These are phyloP conservation scores for Melinaea menophilus DNA, from an alignment of 2,888 invertebrate species.

Conservation along the genomic window DNA sequence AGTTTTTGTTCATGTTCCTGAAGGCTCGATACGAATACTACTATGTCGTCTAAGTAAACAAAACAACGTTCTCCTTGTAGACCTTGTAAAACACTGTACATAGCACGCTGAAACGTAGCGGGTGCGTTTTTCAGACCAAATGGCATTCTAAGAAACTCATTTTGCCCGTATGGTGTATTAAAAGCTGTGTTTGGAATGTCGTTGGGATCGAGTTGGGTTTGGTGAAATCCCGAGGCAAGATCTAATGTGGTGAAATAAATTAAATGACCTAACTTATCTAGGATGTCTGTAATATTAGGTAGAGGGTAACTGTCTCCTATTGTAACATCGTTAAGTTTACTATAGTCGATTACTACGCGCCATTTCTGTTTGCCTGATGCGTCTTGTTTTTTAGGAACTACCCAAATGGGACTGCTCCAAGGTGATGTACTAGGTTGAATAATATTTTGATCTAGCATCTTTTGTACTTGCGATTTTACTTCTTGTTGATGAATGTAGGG, in stretches of 20 bases:
- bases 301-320: too few relatives aligned
- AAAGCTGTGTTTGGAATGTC: constrained; percentile 30
- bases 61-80: constrained; percentile 34
- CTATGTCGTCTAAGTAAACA: constrained; percentile 42
- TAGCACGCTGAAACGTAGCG: constrained; percentile 28
- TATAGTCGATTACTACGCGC: too few relatives aligned
- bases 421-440: constrained; percentile 24
- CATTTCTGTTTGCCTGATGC: too few relatives aligned
- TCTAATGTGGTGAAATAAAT: too few relatives aligned
- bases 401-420: constrained; percentile 16
- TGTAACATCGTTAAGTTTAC: too few relatives aligned
- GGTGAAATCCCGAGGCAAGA: too few relatives aligned
- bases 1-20: constrained; percentile 41
- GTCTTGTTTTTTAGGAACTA: constrained; percentile 13
- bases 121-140: constrained; percentile 29
- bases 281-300: too few relatives aligned
- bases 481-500: constrained; percentile 30
- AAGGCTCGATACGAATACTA: constrained; percentile 38
- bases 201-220: too few relatives aligned
- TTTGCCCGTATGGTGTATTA: constrained; percentile 28
- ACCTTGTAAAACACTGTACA: constrained; percentile 23
- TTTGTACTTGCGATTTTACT: constrained; percentile 25
- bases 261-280: not conserved
- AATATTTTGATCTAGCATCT: constrained; percentile 32
- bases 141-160: constrained; percentile 25